Base-by-base conservation (phyloP, 2,797 vertebrate genomes). In the Natrix natrix region DNA sequence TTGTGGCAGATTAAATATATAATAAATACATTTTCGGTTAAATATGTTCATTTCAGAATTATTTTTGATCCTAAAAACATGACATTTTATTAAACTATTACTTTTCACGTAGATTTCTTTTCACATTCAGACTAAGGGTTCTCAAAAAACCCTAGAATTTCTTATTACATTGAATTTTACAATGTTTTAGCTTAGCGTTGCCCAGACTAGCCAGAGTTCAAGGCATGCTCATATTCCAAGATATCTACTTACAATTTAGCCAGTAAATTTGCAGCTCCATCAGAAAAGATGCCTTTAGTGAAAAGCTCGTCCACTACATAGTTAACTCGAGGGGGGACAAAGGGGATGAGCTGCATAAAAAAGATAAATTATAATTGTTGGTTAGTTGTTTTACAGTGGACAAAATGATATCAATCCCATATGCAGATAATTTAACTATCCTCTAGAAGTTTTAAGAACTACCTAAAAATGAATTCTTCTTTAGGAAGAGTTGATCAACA, bases 271-370 rank as follows among this genome's bases (percentile, higher is more conserved):
- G 63, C 24, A 1, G 48, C 96, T 16, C 98, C 98, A 1, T 99
- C 99, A 91, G 97, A 98, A 13, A 98, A 78, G 28, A 98, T 0
- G 1, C 97, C 98, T 55, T 91, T 97, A 0, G 95, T 0, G 0
- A 94, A 0, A 26, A 98, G 94, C 10, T 97, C 97, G 89, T 91
- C 22, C 24, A 97, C 0, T 20, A 43, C 92, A 0, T 96, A 26
- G 11, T 37, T 43, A 3, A 98, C 8, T 56, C 92, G 97, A 59
- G 94, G 96, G 0, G 97, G 98, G 43, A 93, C 93, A 95, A 98
- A 99, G 1, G 98, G 98, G 90, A 99, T 96, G 91, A 99, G 93
- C 99, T 99, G 95, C 14, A 87, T 54, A 63, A 90, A 90, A 90
- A 89, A 66, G 37, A 86, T 20, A 57, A 7, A 83, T 48, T 48